phyloP scores from a whole-genome alignment of 2,888 invertebrate species.

The Heterodera filipjevi region DNA sequence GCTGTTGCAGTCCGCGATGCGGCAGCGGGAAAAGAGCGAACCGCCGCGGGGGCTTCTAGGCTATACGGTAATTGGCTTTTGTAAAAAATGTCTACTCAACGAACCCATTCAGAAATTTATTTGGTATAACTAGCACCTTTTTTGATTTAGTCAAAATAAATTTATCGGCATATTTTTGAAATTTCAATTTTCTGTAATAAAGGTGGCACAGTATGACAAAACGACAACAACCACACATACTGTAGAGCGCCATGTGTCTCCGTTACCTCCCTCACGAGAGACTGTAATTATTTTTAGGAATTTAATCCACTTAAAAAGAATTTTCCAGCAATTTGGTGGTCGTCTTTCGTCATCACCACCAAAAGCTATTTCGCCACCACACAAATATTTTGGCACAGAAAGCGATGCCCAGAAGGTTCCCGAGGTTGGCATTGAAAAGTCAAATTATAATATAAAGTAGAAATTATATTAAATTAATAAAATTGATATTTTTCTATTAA shows the following conservation, averaged over 20 bases:
- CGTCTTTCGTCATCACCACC: slow-evolving; percentile 18
- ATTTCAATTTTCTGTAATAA: not conserved
- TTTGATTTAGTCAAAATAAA: too few species aligned
- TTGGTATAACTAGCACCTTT: too few species aligned
- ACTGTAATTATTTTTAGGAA: not conserved
- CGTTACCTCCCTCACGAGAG: not conserved
- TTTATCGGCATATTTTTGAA: too few species aligned
- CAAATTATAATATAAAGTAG: not conserved
- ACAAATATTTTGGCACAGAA: slow-evolving; percentile 31
- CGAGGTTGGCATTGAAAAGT: not conserved
- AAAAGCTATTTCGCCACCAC: slow-evolving; percentile 11
- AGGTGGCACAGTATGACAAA: slow-evolving; percentile 4
- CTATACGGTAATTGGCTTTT: slow-evolving; percentile 54
- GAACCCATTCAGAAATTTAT: slow-evolving; percentile 24
- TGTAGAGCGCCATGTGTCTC: not conserved
- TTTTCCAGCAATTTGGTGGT: slow-evolving; percentile 4
- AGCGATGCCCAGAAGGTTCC: not conserved
- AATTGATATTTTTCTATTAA: not conserved
- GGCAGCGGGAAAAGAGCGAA: slow-evolving; percentile 9
- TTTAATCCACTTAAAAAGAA: slow-evolving; percentile 1
- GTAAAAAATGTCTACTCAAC: not conserved
- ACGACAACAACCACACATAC: not conserved
- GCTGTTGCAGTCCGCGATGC: slow-evolving; percentile 20
- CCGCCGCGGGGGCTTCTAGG: slow-evolving; percentile 40
- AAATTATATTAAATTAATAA: too few species aligned